Conservation (phyloP, 2,888 invertebrate genomes). For the Atherix ibis region DNA sequence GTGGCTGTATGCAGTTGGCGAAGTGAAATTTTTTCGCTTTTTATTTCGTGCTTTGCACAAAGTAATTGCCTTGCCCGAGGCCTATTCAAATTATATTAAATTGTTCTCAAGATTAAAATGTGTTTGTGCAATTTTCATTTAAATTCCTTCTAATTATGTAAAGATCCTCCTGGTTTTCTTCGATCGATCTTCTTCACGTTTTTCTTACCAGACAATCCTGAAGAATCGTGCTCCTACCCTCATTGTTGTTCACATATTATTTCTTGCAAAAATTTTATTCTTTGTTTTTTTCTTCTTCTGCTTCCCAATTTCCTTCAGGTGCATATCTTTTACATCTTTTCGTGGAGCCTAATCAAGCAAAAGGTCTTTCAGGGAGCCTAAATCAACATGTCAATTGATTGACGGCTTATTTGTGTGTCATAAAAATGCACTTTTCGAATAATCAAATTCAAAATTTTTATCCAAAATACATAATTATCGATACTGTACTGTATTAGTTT, state of each 20-base stretch:
- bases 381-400: neutral
- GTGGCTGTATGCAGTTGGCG: too few relatives aligned
- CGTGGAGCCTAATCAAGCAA: too few relatives aligned
- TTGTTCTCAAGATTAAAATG: slow-evolving; percentile 3
- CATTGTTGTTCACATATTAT: too few relatives aligned
- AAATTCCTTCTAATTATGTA: neutral
- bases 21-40: too few relatives aligned
- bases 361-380: neutral
- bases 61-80: slow-evolving; percentile 6
- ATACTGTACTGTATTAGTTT: too few relatives aligned
- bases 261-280: neutral
- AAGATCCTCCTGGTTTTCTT: neutral
- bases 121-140: slow-evolving; percentile 1
- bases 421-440: neutral
- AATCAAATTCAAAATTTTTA: too few relatives aligned
- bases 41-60: slow-evolving; percentile 1
- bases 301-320: too few relatives aligned
- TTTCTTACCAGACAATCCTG: neutral
- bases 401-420: neutral
- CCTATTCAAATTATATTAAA: slow-evolving; percentile 6
- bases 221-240: too few relatives aligned
- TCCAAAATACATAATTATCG: too few relatives aligned
- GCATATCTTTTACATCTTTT: too few relatives aligned
- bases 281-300: neutral
- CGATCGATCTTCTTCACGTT: neutral